Evolutionary conservation across 2,113 vertebrate species (phyloP), one percentile per base, ranked within the genome.

Genomic region (Mirza zaza): DNA sequence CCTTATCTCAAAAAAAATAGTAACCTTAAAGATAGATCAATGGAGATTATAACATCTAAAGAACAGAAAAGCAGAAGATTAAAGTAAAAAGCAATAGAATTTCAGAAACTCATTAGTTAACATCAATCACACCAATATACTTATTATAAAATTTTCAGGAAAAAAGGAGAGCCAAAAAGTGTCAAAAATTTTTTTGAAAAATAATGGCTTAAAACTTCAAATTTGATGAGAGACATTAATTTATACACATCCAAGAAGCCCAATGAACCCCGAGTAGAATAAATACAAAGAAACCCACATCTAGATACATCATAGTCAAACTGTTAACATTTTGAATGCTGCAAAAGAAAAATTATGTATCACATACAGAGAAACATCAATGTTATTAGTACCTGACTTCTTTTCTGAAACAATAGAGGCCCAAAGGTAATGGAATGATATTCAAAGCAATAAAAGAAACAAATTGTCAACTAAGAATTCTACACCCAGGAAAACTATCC

Each of bases 401-500:
- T 94, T 36, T 80, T 61, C 39, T 57, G 70, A 94, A 96, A 85
- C 45, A 86, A 86, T 20, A 2, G 61, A 71, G 39, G 20, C 29
- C 68, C 85, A 67, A 67, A 94, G 61, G 39, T 71, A 94, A 29
- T 32, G 34, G 27, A 77, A 68, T 79, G 18, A 57, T 77, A 75
- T 32, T 83, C 63, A 65, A 79, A 81, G 32, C 55, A 3, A 39
- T 70, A 76, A 87, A 93, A 71, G 36, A 73, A 27, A 89, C 13
- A 42, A 55, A 27, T 6, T 55, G 42, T 61, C 65, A 93, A 75
- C 59, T 36, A 87, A 82, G 77, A 96, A 27, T 75, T 95, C 82
- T 94, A 85, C 65, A 88, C 12, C 91, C 71, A 97, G 77, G 39
- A 71, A 97, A 85, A 92, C 34, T 92, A 63, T 34, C 87, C 48